Percentiles rank a stretch among this genome's conserved stretches.
Conservation (phyloP, 1,140 invertebrate genomes). For the Zophobas morio region DNA sequence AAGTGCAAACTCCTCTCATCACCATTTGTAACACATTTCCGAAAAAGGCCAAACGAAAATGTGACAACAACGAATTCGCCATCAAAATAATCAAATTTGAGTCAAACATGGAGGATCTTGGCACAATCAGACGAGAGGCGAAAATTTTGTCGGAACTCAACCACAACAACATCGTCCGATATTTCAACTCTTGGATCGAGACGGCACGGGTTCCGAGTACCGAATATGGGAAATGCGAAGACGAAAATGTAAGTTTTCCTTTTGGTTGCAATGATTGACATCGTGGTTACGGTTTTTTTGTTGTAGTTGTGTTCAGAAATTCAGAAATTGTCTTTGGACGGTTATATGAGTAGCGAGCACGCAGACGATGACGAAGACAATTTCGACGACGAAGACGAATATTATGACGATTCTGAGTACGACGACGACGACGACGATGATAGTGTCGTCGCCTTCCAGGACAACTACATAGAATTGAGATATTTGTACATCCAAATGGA, state of each 20-base stretch:
- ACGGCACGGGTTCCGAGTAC: neutral
- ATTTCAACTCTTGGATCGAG: slow-evolving; percentile 4
- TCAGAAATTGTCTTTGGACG: neutral
- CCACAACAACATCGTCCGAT: slow-evolving; percentile 27
- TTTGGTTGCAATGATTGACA: no score
- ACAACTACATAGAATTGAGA: slow-evolving; percentile 1
- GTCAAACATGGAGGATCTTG: slow-evolving; percentile 12
- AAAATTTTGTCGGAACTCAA: neutral
- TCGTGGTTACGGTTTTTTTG: neutral
- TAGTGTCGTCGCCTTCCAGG: neutral
- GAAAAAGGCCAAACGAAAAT: slow-evolving; percentile 10
- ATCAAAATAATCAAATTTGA: slow-evolving; percentile 30
- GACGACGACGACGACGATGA: neutral
- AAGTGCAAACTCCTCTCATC: no score
- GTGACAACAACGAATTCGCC: slow-evolving; percentile 17
- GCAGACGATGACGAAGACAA: neutral
- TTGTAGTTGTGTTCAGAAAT: neutral
- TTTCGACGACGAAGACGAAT: neutral
- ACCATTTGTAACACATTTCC: neutral
- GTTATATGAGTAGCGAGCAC: neutral
- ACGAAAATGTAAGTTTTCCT: neutral
- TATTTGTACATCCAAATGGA: slow-evolving; percentile 27
- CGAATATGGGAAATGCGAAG: neutral
- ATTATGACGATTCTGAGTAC: neutral
- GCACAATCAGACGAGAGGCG: neutral